Evolutionary conservation across 1,140 invertebrate species (phyloP), one percentile per base, ranked within the genome.

Genomic region (Steinernema feltiae): DNA sequence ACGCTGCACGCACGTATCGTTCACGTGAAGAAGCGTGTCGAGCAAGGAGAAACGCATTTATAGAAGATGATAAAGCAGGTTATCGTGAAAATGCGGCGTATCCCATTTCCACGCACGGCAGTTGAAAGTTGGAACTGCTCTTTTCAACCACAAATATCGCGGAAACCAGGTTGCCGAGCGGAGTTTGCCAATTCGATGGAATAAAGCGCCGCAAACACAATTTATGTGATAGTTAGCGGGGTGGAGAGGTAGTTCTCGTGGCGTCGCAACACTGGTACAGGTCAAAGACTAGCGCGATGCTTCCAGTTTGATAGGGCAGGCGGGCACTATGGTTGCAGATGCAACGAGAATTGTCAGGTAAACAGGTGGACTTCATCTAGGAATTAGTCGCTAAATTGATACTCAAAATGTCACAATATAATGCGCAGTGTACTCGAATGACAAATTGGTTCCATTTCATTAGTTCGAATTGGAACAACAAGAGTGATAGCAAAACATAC

Each of bases 61-160:
- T 7, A 17, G 53, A 12, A 15, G 24, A 21, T 63, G 53, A 63
- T 63, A 63, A 63, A 63, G 53, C 53, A 63, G 53, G 53, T 63
- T 63, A 63, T 63, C 53, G 53, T 27, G 53, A 63, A 63, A 63
- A 63, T 63, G 24, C 53, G 53, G 53, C 24, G 15, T 63, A 27
- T 63, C 53, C 24, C 53, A 46, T 46, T 46, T n/a, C 41, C 41
- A 46, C 7, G n/a, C n/a, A n/a, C 41, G 41, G 7, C 7, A 46
- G 7, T 46, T 12, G 7, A 7, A 46, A 7, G n/a, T 12, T 12
- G 41, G 7, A 46, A 12, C n/a, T 46, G n/a, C 7, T 12, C n/a
- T 46, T n/a, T 46, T n/a, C 41, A n/a, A n/a, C n/a, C 53, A n/a
- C 53, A 63, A 7, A 15, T 17, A 63, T 27, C 2, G 24, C 24